Evolutionary conservation across 1,140 invertebrate species (phyloP).

Genomic region (Microplitis demolitor): DNA sequence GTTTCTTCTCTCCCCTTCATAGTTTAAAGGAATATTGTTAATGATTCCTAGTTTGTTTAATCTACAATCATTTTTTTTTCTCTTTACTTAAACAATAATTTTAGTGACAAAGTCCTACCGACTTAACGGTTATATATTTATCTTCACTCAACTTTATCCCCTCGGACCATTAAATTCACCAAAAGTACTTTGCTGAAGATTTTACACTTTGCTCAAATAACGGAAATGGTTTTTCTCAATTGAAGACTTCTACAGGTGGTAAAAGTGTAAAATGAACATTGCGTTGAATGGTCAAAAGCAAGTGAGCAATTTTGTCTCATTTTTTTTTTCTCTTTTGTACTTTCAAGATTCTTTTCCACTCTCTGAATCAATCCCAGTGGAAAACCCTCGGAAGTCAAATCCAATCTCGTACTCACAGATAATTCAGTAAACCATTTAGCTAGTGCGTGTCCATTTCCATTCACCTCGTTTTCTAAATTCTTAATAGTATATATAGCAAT

Average conservation of each 20-base stretch:
- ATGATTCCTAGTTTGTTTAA: too few relatives aligned
- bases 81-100: not conserved
- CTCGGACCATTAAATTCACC: not conserved
- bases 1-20: constrained; percentile 22
- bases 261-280: not conserved
- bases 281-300: not conserved
- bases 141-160: not conserved
- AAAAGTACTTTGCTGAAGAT: not conserved
- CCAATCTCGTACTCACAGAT: constrained; percentile 42
- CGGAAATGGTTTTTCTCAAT: not conserved
- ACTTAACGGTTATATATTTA: not conserved
- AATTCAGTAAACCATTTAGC: constrained; percentile 51
- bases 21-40: not conserved
- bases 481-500: not conserved
- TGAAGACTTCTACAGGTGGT: not conserved
- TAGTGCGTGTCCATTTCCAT: constrained; percentile 44
- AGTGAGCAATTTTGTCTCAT: not conserved
- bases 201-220: not conserved
- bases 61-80: not conserved
- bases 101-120: not conserved
- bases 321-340: not conserved
- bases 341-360: not conserved
- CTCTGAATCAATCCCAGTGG: not conserved
- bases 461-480: constrained; percentile 46
- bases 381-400: constrained; percentile 41